Evolutionary conservation across 2,888 invertebrate species (phyloP), one percentile per base, ranked within the genome.

Genomic region (Tinea trinotella): DNA sequence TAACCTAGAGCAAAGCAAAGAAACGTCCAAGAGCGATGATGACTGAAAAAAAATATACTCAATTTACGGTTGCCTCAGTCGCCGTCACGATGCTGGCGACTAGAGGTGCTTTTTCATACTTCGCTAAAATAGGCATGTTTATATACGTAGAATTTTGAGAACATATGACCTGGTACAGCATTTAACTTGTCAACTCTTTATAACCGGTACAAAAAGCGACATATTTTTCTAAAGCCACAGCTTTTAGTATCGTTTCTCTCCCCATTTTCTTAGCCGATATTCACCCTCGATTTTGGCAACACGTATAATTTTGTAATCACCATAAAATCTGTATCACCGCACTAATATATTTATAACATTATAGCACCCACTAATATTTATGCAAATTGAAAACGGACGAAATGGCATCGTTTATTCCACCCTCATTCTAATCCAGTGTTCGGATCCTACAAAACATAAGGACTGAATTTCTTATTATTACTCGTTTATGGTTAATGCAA

Each of bases 271-370:
- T 18, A 2, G 3, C 6, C 46, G 12, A n/a, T n/a, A 46, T 4
- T 15, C 3, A 13, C 24, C 50, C 24, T 24, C 50, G 13, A 12
- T 20, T 13, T 17, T 19, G 24, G 18, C 50, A 13, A 50, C 50
- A 50, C 24, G 64, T 70, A 76, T 78, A 78, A 83, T 81, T 76
- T 72, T 67, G 78, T 81, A 81, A 85, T 84, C 82, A 79, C 82
- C 84, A 85, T 85, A 83, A 84, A 85, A 84, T 84, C 78, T 79
- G 80, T 81, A 81, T 79, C 76, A 80, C 78, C 76, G 63, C 74
- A 78, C 80, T 84, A 85, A 85, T 84, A 81, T 84, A 85, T 85
- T 84, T 85, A 85, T 83, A 76, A 70, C 76, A 75, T 80, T 77
- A 77, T 65, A 66, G 75, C 74, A 71, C 70, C 71, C 75, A 79